Base-by-base conservation (phyloP, 2,797 vertebrate genomes). In the Paratrypauchen microcephalus region DNA sequence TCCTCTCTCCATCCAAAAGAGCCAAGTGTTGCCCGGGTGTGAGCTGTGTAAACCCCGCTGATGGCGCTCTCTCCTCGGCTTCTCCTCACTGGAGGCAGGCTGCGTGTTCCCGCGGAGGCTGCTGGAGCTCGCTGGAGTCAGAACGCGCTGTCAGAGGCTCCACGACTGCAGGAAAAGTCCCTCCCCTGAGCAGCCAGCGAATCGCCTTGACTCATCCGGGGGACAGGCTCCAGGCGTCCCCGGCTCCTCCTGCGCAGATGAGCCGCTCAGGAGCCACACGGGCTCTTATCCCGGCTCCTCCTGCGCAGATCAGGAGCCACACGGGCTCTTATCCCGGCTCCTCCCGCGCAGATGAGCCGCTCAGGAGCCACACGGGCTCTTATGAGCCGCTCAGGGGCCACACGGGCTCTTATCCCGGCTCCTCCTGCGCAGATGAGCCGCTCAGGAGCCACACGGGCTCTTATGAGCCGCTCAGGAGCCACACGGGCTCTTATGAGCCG, bases 151-250 rank as follows among this genome's bases (percentile, higher is more conserved):
- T 73, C 70, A 62, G 78, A 78, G 68, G 88, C 90, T 82, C 24
- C 30, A 18, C 78, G 87, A 87, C 88, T 90, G 92, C 57, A 30
- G 57, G 81, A 85, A 63, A 59, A 86, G 86, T 86, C 88, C 87
- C 87, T 78, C 92, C 94, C 92, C 93, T 94, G 91, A 91, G 91
- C 93, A 94, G 91, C 91, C 41, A 91, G 89, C 81, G 92, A 86
- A 57, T 3, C 12, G 59, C 32, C 39, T 32, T 61, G 91, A 91
- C 91, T 92, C 90, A 82, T 90, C 83, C 76, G 81, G 86, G 79
- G 67, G 65, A 45, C 60, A 45, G 48, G 48, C 48, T 52, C 48
- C 41, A 45, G 41, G 41, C 48, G n/a, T n/a, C 48, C 48, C 41
- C 41, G 41, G 41, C 41, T 45, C 41, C 74, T 55, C 65, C 64